Evolutionary conservation across 2,113 vertebrate genomes (phyloP).

Genomic region (Lepisosteus osseus): DNA sequence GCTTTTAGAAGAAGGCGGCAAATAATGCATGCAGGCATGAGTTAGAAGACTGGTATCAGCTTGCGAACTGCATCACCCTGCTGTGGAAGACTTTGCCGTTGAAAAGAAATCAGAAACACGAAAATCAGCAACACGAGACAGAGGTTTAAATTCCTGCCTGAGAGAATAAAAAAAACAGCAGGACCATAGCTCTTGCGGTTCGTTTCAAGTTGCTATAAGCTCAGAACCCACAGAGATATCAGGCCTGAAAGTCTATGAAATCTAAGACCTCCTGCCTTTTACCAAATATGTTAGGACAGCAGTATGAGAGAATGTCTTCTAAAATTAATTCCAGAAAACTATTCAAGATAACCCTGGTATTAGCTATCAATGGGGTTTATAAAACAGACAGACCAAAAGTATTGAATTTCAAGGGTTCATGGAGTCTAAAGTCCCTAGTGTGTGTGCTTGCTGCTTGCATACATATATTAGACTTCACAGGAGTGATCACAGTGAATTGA

Average conservation of each 20-base stretch:
- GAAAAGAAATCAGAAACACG: too few relatives aligned
- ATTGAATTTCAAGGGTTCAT: background rate
- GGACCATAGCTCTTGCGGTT: background rate
- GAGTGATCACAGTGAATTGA: constrained; percentile 2
- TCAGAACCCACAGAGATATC: background rate
- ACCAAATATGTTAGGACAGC: too few relatives aligned
- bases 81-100: too few relatives aligned
- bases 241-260: background rate
- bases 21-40: too few relatives aligned
- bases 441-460: too few relatives aligned
- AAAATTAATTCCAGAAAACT: background rate
- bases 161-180: background rate
- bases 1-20: too few relatives aligned
- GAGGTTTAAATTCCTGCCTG: background rate
- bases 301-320: background rate
- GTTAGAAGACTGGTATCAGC: background rate
- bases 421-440: background rate
- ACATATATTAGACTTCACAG: background rate
- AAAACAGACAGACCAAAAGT: background rate
- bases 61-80: background rate
- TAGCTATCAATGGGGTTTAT: background rate
- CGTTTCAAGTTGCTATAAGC: background rate
- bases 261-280: background rate
- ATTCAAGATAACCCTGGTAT: background rate
- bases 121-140: background rate